These are phyloP conservation scores for Arothron firmamentum DNA, from an alignment of 2,113 vertebrate species.

Conservation along the genomic window DNA sequence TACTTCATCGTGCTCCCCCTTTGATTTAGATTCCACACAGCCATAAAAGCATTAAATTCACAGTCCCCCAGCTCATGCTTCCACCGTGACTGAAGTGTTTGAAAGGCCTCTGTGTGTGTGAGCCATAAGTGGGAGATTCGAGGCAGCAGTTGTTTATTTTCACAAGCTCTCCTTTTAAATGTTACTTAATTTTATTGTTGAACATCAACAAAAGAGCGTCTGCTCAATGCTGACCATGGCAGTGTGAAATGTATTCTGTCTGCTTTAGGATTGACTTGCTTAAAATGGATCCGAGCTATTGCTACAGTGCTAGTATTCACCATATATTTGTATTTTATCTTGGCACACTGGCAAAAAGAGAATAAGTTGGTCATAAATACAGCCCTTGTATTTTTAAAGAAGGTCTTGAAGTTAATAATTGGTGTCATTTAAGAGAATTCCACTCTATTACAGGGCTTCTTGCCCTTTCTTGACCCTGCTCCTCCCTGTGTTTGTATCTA, in stretches of 20 bases:
- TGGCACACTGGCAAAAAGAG: no score
- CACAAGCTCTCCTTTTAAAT: slow-evolving; percentile 41
- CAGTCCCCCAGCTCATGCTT: slow-evolving; percentile 21
- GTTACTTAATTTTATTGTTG: slow-evolving; percentile 34
- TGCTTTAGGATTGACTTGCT: no score
- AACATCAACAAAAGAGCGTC: slow-evolving; percentile 39
- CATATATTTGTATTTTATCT: no score
- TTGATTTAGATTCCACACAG: slow-evolving; percentile 21
- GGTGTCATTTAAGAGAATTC: no score
- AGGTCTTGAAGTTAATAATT: no score
- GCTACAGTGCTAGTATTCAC: no score
- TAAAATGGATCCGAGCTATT: no score
- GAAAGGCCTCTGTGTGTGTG: slow-evolving; percentile 12
- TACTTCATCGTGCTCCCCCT: slow-evolving; percentile 5
- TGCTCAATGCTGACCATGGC: no score
- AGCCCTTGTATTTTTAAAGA: no score
- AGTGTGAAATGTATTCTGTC: no score
- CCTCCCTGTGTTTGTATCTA: slow-evolving; percentile 14
- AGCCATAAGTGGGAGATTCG: background rate
- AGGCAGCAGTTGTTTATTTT: slow-evolving; percentile 37
- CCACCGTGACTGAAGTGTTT: slow-evolving; percentile 23
- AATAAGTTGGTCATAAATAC: no score
- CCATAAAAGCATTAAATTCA: slow-evolving; percentile 15
- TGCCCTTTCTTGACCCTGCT: slow-evolving; percentile 29
- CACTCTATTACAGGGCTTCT: slow-evolving; percentile 16